Percentiles rank a stretch among this genome's conserved stretches.
Evolutionary conservation across 2,888 invertebrate genomes (phyloP).

Genomic region (Scotopteryx bipunctaria): DNA sequence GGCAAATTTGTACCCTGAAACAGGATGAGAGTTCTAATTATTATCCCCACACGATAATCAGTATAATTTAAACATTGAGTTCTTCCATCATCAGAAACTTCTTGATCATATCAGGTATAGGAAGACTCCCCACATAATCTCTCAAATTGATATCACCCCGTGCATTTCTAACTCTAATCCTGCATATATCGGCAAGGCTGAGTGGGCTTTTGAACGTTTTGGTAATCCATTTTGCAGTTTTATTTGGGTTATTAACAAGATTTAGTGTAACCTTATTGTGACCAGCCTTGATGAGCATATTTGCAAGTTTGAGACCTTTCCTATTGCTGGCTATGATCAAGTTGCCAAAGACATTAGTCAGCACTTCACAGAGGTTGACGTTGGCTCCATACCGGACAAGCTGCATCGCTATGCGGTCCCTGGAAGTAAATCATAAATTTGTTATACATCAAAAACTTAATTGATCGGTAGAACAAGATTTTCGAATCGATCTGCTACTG

Average conservation of each 20-base stretch:
- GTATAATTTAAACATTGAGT: constrained; percentile 40
- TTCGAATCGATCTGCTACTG: no score
- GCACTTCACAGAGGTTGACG: constrained; percentile 83
- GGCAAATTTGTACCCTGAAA: no score
- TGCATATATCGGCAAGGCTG: constrained; percentile 80
- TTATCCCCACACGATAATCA: not conserved
- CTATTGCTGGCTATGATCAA: constrained; percentile 79
- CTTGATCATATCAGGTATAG: constrained; percentile 82
- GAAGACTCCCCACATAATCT: constrained; percentile 64
- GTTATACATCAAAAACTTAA: no score
- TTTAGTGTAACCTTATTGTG: constrained; percentile 43
- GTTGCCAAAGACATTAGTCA: constrained; percentile 81
- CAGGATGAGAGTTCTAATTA: no score
- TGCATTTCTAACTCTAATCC: constrained; percentile 77
- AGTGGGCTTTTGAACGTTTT: constrained; percentile 74
- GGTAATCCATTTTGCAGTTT: constrained; percentile 63
- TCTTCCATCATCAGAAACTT: constrained; percentile 84
- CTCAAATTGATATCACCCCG: constrained; percentile 60
- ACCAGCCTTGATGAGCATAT: constrained; percentile 71
- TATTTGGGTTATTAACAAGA: constrained; percentile 30
- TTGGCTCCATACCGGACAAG: constrained; percentile 85
- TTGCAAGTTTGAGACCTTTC: constrained; percentile 54
- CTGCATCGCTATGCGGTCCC: constrained; percentile 78
- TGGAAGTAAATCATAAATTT: constrained; percentile 46
- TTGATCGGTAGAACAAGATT: no score